Evolutionary conservation across 53 echinoderm and acorn worm species (phyloP).

Genomic region (Luidia sarsii): DNA sequence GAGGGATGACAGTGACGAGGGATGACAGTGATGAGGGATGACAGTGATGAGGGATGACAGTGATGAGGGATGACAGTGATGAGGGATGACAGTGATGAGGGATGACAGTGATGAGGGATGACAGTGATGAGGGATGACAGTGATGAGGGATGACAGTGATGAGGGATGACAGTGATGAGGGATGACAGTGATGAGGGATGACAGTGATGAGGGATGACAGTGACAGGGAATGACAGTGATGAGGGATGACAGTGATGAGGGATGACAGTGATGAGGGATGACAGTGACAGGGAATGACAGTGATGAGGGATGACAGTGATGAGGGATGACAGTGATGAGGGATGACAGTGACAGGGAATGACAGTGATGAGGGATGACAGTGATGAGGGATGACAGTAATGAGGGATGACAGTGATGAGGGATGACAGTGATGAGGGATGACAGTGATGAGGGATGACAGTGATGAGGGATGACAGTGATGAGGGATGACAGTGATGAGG

Average conservation of each 20-base stretch:
- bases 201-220: not conserved
- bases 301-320: not conserved
- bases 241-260: not conserved
- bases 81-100: not conserved
- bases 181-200: not conserved
- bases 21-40: not conserved
- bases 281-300: not conserved
- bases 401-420: not conserved
- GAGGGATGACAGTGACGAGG: not conserved
- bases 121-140: not conserved
- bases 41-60: not conserved
- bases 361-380: not conserved
- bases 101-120: no score
- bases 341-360: not conserved
- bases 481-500: no score
- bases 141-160: not conserved
- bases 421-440: no score
- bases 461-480: not conserved
- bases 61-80: not conserved
- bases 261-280: not conserved
- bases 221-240: no score
- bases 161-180: no score
- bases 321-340: not conserved
- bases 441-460: not conserved
- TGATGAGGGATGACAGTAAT: not conserved